Evolutionary conservation across 2,113 vertebrate species (phyloP).

Genomic region (Alligator mississippiensis): DNA sequence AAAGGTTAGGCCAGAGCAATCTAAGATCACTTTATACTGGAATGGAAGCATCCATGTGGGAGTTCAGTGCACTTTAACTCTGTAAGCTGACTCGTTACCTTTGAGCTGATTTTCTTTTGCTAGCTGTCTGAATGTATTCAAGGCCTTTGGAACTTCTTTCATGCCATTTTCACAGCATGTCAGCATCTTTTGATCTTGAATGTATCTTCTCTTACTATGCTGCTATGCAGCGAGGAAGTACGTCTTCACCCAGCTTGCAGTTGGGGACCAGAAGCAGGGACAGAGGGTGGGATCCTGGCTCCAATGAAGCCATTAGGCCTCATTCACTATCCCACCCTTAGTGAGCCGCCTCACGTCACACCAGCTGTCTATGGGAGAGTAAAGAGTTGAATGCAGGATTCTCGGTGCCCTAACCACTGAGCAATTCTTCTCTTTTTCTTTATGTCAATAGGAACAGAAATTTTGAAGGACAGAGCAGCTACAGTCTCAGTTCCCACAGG

Average conservation of each 20-base stretch:
- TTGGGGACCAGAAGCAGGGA: not conserved
- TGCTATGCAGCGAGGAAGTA: fast-evolving
- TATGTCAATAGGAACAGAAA: not conserved
- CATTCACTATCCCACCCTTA: no score
- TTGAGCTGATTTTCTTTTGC: not conserved
- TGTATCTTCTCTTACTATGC: not conserved
- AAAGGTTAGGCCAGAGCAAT: not conserved
- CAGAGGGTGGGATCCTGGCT: not conserved
- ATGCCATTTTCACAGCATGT: not conserved
- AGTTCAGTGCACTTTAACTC: not conserved
- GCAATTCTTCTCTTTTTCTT: not conserved
- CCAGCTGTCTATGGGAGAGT: not conserved
- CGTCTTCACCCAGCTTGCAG: not conserved
- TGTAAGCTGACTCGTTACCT: not conserved
- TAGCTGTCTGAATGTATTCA: not conserved
- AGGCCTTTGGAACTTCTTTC: not conserved
- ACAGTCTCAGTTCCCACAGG: not conserved
- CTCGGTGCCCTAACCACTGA: not conserved
- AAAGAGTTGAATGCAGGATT: not conserved
- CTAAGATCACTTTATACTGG: not conserved
- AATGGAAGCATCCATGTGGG: fast-evolving
- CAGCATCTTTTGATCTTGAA: not conserved
- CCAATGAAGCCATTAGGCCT: not conserved
- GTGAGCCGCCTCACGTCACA: no score
- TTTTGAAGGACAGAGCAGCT: not conserved